phyloP scores from a whole-genome alignment of 2,888 invertebrate species.

The Coremacera marginata region DNA sequence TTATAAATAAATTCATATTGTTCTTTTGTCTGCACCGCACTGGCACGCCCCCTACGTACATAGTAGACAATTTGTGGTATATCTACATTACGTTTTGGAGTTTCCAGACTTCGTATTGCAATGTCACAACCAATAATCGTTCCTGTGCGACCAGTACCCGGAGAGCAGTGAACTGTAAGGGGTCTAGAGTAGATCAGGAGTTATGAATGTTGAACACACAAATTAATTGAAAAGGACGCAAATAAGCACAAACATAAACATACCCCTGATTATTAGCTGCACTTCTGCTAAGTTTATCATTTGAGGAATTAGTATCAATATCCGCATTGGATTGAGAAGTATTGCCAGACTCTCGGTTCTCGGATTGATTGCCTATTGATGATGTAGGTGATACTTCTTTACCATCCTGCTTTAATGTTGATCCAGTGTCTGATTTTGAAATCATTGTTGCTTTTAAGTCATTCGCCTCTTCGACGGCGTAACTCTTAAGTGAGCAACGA shows the following conservation, averaged over 20 bases:
- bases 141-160: slow-evolving; percentile 91
- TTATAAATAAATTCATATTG: slow-evolving; percentile 94
- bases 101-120: slow-evolving; percentile 87
- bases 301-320: slow-evolving; percentile 58
- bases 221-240: slow-evolving; percentile 34
- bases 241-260: slow-evolving; percentile 50
- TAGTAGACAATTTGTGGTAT: slow-evolving; percentile 87
- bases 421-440: slow-evolving; percentile 46
- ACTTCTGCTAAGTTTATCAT: slow-evolving; percentile 53
- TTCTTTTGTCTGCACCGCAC: slow-evolving; percentile 89
- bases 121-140: slow-evolving; percentile 88
- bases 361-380: slow-evolving; percentile 21
- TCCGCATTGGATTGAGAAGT: slow-evolving; percentile 43
- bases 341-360: slow-evolving; percentile 40
- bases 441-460: slow-evolving; percentile 57
- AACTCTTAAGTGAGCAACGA: slow-evolving; percentile 70
- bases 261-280: slow-evolving; percentile 65
- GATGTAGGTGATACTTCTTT: slow-evolving; percentile 32
- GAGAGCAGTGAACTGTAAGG: slow-evolving; percentile 87
- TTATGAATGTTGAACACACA: slow-evolving; percentile 35
- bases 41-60: slow-evolving; percentile 88
- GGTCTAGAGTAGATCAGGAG: slow-evolving; percentile 71
- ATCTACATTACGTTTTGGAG: slow-evolving; percentile 81
- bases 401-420: slow-evolving; percentile 15
- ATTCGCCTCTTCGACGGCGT: slow-evolving; percentile 63